These are phyloP conservation scores for Oreotrochilus melanogaster DNA, from an alignment of 2,113 vertebrate species.

Conservation along the genomic window DNA sequence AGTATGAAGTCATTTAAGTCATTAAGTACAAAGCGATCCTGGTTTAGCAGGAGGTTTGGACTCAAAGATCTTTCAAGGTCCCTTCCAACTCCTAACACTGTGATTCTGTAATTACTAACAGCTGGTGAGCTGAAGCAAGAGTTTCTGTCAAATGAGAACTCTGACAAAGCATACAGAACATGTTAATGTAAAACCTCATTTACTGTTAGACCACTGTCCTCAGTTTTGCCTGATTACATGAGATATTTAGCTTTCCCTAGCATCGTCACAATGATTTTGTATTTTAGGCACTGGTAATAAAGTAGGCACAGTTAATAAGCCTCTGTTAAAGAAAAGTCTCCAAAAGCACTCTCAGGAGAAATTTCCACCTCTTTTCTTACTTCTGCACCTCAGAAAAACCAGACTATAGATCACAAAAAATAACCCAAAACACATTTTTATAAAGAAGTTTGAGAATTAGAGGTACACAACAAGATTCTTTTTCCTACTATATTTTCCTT, in stretches of 20 bases:
- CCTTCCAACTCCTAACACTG: no score
- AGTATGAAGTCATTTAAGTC: neutral
- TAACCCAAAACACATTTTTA: neutral
- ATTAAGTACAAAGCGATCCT: no score
- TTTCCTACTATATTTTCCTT: neutral
- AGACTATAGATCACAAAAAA: neutral
- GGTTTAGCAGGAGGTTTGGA: no score
- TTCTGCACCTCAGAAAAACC: neutral
- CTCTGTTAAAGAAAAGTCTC: neutral
- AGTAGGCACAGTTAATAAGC: neutral
- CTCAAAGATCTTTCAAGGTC: no score
- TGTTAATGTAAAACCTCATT: neutral
- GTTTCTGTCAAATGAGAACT: neutral
- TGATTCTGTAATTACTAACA: neutral
- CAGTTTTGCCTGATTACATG: neutral
- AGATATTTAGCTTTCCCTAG: neutral
- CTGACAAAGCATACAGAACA: neutral
- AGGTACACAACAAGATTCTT: neutral
- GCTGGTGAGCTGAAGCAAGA: neutral
- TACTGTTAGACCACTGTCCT: neutral
- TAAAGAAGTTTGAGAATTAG: neutral
- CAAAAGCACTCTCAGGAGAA: neutral
- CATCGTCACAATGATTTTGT: neutral
- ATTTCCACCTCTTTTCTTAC: neutral
- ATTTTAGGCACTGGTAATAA: neutral